Percentiles rank a stretch among this genome's conserved stretches.
Evolutionary conservation across 2,888 invertebrate genomes (phyloP).

Genomic region (Drosophila algonquin): DNA sequence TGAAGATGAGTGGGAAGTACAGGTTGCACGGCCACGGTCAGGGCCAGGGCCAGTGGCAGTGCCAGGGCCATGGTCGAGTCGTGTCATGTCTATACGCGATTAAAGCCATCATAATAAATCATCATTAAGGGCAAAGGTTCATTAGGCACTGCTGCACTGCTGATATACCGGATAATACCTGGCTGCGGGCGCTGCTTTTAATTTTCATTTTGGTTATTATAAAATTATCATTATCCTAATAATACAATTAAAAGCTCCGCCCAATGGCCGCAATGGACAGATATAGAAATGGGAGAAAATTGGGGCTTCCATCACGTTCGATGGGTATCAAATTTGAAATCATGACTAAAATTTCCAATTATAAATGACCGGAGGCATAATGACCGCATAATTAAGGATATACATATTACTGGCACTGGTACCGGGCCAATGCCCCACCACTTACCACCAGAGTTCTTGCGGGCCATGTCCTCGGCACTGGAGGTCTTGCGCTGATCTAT

Average conservation of each 20-base stretch:
- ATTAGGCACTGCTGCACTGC: constrained; percentile 46
- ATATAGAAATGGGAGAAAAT: constrained; percentile 1
- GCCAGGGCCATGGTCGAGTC: constrained; percentile 12
- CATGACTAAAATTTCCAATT: constrained; percentile 51
- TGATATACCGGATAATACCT: constrained; percentile 39
- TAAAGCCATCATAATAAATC: constrained; percentile 67
- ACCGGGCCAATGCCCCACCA: constrained; percentile 1
- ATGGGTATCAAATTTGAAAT: constrained; percentile 58
- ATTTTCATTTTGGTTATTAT: constrained; percentile 50
- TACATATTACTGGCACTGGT: neutral
- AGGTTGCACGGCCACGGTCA: neutral
- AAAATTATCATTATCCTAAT: constrained; percentile 62
- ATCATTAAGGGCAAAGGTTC: constrained; percentile 64
- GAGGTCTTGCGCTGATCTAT: constrained; percentile 95
- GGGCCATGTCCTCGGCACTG: constrained; percentile 95
- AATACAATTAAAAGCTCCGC: constrained; percentile 66
- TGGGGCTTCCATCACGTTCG: constrained; percentile 60
- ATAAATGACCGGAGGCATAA: constrained; percentile 42
- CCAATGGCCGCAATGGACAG: constrained; percentile 30
- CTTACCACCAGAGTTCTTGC: constrained; percentile 92
- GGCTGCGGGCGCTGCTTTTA: constrained; percentile 48
- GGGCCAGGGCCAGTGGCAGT: neutral
- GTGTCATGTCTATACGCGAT: constrained; percentile 55
- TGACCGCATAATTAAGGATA: constrained; percentile 1
- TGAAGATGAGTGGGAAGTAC: neutral